Percentiles rank a stretch among this genome's conserved stretches.
phyloP scores from a whole-genome alignment of 2,888 invertebrate species.

The Zhengitettix transpicula region DNA sequence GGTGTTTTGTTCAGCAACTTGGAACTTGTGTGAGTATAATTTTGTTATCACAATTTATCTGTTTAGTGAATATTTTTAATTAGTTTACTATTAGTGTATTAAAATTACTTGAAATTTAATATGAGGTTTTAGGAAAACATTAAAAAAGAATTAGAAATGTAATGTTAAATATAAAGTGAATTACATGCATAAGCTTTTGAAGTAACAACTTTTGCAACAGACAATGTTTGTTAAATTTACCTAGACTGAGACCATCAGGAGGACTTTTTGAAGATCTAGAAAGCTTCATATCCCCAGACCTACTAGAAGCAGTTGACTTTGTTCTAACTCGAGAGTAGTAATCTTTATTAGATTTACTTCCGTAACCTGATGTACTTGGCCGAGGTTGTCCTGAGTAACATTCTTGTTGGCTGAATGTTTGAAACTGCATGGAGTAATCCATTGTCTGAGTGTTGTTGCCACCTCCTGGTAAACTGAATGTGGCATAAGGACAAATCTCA shows the following conservation, averaged over 20 bases:
- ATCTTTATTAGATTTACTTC: conserved; percentile 11
- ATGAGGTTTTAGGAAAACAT: too few relatives aligned
- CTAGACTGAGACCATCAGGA: conserved; percentile 20
- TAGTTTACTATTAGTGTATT: too few relatives aligned
- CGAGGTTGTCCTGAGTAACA: conserved; percentile 18
- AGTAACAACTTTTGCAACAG: too few relatives aligned
- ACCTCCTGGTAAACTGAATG: conserved; percentile 20
- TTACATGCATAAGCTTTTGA: too few relatives aligned
- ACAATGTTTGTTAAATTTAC: conserved; percentile 8
- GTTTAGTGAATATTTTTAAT: too few relatives aligned
- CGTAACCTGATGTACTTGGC: conserved; percentile 8
- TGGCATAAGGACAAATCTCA: conserved; percentile 25
- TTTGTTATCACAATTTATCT: too few relatives aligned
- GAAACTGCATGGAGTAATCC: conserved; percentile 21
- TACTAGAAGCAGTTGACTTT: conserved; percentile 8
- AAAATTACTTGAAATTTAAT: too few relatives aligned
- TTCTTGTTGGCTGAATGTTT: conserved; percentile 22
- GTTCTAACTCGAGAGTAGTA: conserved; percentile 13
- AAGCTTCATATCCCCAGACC: conserved; percentile 9
- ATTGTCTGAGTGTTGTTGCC: conserved; percentile 15
- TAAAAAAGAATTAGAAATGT: too few relatives aligned
- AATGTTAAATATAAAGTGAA: too few relatives aligned
- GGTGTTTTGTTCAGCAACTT: too few relatives aligned
- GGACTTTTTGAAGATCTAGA: conserved; percentile 19
- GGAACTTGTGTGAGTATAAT: too few relatives aligned